phyloP scores from a whole-genome alignment of 1,140 invertebrate genomes.

The Apis cerana region DNA sequence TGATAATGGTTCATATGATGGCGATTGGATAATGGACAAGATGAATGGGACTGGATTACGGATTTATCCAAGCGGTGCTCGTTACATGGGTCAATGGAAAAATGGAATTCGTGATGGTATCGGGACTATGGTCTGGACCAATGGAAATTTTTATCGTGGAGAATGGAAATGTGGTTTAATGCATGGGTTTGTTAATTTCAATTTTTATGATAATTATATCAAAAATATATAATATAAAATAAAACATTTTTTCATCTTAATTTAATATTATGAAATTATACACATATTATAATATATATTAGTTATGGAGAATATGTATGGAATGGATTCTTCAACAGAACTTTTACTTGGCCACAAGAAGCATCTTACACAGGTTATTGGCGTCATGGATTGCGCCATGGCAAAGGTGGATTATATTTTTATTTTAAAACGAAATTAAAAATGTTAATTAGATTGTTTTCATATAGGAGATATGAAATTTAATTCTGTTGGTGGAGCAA shows the following conservation, averaged over 20 bases:
- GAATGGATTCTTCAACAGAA: slow-evolving; percentile 80
- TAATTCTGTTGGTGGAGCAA: slow-evolving; percentile 80
- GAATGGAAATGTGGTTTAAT: slow-evolving; percentile 82
- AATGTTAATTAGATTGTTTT: not conserved
- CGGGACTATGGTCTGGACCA: slow-evolving; percentile 80
- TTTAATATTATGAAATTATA: not conserved
- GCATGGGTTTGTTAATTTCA: slow-evolving; percentile 73
- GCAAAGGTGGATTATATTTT: slow-evolving; percentile 73
- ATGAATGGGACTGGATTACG: slow-evolving; percentile 80
- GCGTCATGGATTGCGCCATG: slow-evolving; percentile 78
- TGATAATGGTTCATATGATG: slow-evolving; percentile 72
- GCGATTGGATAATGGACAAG: slow-evolving; percentile 77
- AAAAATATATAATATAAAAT: not conserved
- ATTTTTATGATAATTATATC: not conserved
- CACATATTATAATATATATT: not conserved
- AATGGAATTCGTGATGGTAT: slow-evolving; percentile 79
- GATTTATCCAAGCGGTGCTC: slow-evolving; percentile 78
- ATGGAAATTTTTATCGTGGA: slow-evolving; percentile 72
- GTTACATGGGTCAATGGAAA: slow-evolving; percentile 83
- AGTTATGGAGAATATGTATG: slow-evolving; percentile 82
- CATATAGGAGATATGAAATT: slow-evolving; percentile 76
- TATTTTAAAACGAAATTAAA: not conserved
- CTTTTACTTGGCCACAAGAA: slow-evolving; percentile 79
- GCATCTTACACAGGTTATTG: slow-evolving; percentile 82
- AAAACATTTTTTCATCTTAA: not conserved